Percentiles rank a stretch among this genome's conserved stretches.
Conservation (phyloP, 1,140 invertebrate genomes). For the Parasteatoda tepidariorum region DNA sequence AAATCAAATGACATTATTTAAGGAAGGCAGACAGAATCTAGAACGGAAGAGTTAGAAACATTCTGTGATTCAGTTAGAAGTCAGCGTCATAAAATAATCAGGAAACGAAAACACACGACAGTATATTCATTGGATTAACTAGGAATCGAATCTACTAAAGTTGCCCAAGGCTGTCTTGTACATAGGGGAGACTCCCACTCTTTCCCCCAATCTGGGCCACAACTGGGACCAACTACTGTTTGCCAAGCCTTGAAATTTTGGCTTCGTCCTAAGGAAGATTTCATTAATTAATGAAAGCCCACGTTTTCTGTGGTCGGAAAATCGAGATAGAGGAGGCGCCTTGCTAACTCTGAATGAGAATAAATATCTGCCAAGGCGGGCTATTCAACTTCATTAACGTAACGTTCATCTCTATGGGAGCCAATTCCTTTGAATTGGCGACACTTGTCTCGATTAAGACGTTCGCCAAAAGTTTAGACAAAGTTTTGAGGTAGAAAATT, state of each 20-base stretch:
- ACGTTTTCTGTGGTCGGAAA: conserved; percentile 14
- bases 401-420: background rate
- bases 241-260: conserved; percentile 47
- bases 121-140: conserved; percentile 46
- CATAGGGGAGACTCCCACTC: background rate
- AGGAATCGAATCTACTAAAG: conserved; percentile 44
- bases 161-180: conserved; percentile 15
- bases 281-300: conserved; percentile 43
- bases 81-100: conserved; percentile 50
- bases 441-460: background rate
- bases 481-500: background rate
- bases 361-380: background rate
- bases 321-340: background rate
- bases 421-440: conserved; percentile 3
- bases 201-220: background rate
- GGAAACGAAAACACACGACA: conserved; percentile 45
- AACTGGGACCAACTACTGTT: conserved; percentile 30
- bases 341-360: background rate
- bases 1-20: background rate
- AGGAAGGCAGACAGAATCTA: background rate
- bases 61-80: conserved; percentile 45
- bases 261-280: conserved; percentile 22
- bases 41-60: conserved; percentile 13
- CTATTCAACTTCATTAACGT: conserved; percentile 23
- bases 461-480: background rate